Base-by-base conservation (phyloP, 2,888 invertebrate genomes). In the Ormyrus labotus region DNA sequence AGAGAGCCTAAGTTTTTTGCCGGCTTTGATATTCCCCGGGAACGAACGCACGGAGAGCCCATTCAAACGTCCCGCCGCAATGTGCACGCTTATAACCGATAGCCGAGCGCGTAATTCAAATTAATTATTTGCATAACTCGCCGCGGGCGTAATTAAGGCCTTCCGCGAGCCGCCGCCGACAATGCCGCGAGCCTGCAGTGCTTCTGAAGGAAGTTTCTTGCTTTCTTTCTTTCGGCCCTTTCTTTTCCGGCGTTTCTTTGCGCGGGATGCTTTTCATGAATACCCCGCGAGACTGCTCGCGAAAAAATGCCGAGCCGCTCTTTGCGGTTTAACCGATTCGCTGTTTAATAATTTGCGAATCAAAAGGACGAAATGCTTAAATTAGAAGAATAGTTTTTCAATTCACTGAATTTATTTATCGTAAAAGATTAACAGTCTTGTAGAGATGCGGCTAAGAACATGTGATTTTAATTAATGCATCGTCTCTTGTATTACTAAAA, bases 111-210 rank as follows among this genome's bases (percentile, higher is more conserved):
- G 84, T 85, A 83, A 87, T 85, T 88, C 85, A 84, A 87, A 88
- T 88, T 87, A 87, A 87, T 88, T 88, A 88, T 88, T 88, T 85
- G 86, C 87, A 87, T 87, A 87, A 85, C 82, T 79, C 51, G 65
- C 34, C 6, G 64, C 65, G 61, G 55, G 50, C 57, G 60, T 79
- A 76, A 81, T 79, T 78, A 81, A 81, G 76, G 70, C 80, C 70
- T 68, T 69, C 47, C 71, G 63, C 64, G 60, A 34, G 53, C 50
- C 19, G 0, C 2, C 13, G 45, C 47, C 74, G 69, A 81, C 79
- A 72, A 76, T 78, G 60, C 48, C n/a, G 34, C 1, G 34, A 34
- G 34, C 34, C 34, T 2, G 1, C 1, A n/a, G 13, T 34, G 34
- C 34, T 34, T 34, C 34, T 34, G 34, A 34, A 34, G 34, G 1